Evolutionary conservation across 2,888 invertebrate genomes (phyloP).

Genomic region (Brassicogethes aeneus): DNA sequence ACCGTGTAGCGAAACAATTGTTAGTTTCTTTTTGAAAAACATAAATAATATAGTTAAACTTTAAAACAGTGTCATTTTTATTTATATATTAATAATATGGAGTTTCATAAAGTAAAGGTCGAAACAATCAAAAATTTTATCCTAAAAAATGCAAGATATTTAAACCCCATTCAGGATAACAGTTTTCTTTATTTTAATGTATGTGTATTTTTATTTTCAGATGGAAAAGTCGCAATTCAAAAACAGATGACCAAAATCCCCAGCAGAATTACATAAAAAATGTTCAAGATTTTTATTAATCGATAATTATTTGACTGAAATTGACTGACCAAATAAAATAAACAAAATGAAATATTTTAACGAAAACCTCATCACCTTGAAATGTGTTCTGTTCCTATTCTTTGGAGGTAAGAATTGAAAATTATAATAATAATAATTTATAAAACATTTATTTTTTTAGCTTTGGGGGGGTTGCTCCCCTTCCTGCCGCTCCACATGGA

Average conservation of each 20-base stretch:
- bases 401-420: constrained; percentile 56
- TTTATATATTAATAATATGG: too few species aligned
- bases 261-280: constrained; percentile 9
- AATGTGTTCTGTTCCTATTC: constrained; percentile 73
- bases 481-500: constrained; percentile 74
- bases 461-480: constrained; percentile 72
- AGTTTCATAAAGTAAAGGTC: too few species aligned
- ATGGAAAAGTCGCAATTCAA: constrained; percentile 7
- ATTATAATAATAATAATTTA: neutral
- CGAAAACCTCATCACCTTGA: constrained; percentile 64
- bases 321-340: constrained; percentile 11
- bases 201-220: constrained; percentile 16
- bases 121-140: too few species aligned
- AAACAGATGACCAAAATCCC: neutral
- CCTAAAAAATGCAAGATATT: too few species aligned
- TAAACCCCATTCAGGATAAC: too few species aligned
- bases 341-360: constrained; percentile 47
- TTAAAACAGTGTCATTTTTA: too few species aligned
- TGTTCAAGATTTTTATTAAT: constrained; percentile 10
- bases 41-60: too few species aligned
- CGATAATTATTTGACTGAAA: constrained; percentile 1
- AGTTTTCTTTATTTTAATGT: too few species aligned
- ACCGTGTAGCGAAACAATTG: too few species aligned
- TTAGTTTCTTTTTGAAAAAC: too few species aligned
- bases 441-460: constrained; percentile 41